Evolutionary conservation across 1,140 invertebrate genomes (phyloP), one percentile per base, ranked within the genome.

Genomic region (Arctopsyche grandis): DNA sequence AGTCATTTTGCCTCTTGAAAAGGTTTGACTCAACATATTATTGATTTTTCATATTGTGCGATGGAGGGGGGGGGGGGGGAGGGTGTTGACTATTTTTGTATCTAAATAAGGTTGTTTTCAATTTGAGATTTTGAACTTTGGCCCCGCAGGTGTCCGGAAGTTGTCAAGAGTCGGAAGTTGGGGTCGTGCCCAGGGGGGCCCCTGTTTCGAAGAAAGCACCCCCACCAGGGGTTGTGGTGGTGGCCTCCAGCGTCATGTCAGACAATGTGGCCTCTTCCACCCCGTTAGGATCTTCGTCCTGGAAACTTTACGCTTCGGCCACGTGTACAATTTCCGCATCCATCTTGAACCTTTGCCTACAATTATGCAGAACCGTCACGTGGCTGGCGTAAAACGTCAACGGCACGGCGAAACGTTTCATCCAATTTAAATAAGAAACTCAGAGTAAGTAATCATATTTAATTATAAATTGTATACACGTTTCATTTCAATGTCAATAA

Each of bases 231-330:
- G 73, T 75, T 29, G 73, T 75, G 26, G 73, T 48, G 14, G 73
- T 75, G 73, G 73, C 73, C 14, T 75, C 73, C 73, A 75, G 73
- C 43, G 73, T 75, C 48, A 75, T 75, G 73, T 75, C 73, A 10
- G 73, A 75, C 52, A 48, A 75, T 46, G 69, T 71, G 69, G 69
- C 44, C 16, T 46, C 63, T 3, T 24, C 58, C 21, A 22, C 63
- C 10, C 21, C 63, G 5, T 66, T 22, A 22, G 58, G 58, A 24
- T 21, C 22, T 12, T 66, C 19, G 63, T 66, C 63, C 24, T 29
- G 63, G 63, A 24, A 66, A 66, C 22, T 52, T 52, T 16, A 52
- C 48, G 12, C 10, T 14, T 52, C 16, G 4, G 10, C 12, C 48
- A 52, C 16, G 10, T 52, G 16, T 12, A 16, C 48, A 52, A 12